Base-by-base conservation (phyloP, 2,113 vertebrate species). In the Heloderma charlesbogerti region DNA sequence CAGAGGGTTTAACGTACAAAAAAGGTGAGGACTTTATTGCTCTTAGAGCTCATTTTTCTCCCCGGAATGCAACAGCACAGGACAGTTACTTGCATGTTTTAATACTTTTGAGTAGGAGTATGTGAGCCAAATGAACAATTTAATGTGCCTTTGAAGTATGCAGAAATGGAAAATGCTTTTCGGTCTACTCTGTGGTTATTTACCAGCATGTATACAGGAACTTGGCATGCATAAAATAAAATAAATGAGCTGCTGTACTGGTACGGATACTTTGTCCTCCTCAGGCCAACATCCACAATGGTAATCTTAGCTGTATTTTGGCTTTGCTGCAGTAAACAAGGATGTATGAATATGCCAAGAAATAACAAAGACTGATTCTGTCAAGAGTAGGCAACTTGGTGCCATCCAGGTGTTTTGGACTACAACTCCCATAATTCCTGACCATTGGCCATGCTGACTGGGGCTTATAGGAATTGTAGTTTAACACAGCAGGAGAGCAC, bases 1-100 rank as follows among this genome's bases (percentile, higher is more conserved):
- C n/a, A 90, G 74, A 48, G 43, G 89, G 79, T 79, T 90, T 90
- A 78, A 86, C n/a, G 79, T 37, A 78, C 81, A 60, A 79, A 85
- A 75, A 54, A 71, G 25, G 57, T 69, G 57, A 90, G 9, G 34
- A 85, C 74, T 85, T 85, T 85, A 90, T 78, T 63, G 13, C 57
- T 90, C 34, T 86, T 51, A 54, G 60, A 67, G 8, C 45, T 80
- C 60, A 80, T 90, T 90, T 80, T 80, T 90, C 77, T 90, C 40
- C n/a, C 63, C 80, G 40, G 29, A n/a, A 51, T 34, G 45, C 34
- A 79, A 34, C 48, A 16, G 45, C 16, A 57, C 12, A 54, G 82
- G 27, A 22, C 57, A 40, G 48, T 90, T 84, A 16, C 57, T 84
- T 75, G 34, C 82, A 67, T 84, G 81, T 48, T 85, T 67, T 51